These are phyloP conservation scores for Callyntrura guangdongensis DNA, from an alignment of 2,888 invertebrate genomes.

Conservation along the genomic window DNA sequence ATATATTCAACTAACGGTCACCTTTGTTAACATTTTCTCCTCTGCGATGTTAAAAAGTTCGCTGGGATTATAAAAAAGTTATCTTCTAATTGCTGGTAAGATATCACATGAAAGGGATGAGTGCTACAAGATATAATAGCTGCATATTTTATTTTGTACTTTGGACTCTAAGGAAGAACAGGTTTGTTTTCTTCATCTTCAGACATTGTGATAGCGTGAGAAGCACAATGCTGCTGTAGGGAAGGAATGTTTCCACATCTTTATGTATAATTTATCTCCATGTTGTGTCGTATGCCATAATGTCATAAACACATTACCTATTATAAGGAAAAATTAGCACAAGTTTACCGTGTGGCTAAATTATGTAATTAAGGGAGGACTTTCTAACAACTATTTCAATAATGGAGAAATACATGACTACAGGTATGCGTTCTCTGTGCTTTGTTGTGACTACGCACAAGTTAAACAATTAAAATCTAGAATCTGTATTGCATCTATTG, in stretches of 20 bases:
- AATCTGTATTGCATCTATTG: too few species aligned
- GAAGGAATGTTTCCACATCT: not conserved
- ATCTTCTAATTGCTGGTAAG: not conserved
- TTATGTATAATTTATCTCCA: too few species aligned
- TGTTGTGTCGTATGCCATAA: too few species aligned
- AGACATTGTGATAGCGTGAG: too few species aligned
- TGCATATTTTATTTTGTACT: not conserved
- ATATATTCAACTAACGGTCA: constrained; percentile 7
- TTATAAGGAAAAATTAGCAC: constrained; percentile 22
- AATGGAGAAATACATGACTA: too few species aligned
- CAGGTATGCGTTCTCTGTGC: too few species aligned
- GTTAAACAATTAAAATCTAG: too few species aligned
- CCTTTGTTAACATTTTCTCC: not conserved
- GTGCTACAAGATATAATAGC: too few species aligned
- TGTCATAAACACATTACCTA: too few species aligned
- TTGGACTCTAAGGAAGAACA: constrained; percentile 41
- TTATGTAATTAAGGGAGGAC: constrained; percentile 7
- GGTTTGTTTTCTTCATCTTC: too few species aligned
- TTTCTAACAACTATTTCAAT: constrained; percentile 4
- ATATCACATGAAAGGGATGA: not conserved
- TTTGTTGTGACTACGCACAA: too few species aligned
- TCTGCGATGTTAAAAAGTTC: constrained; percentile 12
- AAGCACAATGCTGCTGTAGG: too few species aligned
- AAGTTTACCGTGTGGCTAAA: not conserved
- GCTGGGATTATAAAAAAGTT: not conserved